phyloP scores from a whole-genome alignment of 2,113 vertebrate genomes.

The Herpailurus yagouaroundi region DNA sequence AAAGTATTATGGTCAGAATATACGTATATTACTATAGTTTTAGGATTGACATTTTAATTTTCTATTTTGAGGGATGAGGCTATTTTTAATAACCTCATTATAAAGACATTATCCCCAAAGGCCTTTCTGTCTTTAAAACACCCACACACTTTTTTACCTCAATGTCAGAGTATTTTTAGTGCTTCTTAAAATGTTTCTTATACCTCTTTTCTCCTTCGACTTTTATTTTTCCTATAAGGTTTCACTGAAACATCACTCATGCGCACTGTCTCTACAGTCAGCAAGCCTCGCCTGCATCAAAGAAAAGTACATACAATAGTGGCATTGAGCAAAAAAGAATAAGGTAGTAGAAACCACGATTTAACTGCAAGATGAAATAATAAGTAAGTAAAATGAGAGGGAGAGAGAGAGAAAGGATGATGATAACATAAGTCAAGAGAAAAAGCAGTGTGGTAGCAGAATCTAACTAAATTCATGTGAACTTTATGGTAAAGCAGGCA shows the following conservation, averaged over 20 bases:
- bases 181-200: not conserved
- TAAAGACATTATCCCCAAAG: not conserved
- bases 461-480: not conserved
- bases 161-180: not conserved
- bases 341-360: not conserved
- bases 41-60: not conserved
- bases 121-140: not conserved
- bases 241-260: not conserved
- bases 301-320: not conserved
- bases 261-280: not conserved
- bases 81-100: not conserved
- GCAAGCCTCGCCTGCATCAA: not conserved
- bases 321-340: not conserved
- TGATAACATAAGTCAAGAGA: not conserved
- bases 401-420: not conserved
- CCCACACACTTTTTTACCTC: not conserved
- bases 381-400: not conserved
- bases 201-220: not conserved
- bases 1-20: not conserved
- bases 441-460: not conserved
- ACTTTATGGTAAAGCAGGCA: not conserved
- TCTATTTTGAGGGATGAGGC: not conserved
- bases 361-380: not conserved
- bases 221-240: not conserved
- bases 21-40: not conserved